These are phyloP conservation scores for Zelostemma sp. DNA, from an alignment of 1,140 invertebrate genomes.

Conservation along the genomic window DNA sequence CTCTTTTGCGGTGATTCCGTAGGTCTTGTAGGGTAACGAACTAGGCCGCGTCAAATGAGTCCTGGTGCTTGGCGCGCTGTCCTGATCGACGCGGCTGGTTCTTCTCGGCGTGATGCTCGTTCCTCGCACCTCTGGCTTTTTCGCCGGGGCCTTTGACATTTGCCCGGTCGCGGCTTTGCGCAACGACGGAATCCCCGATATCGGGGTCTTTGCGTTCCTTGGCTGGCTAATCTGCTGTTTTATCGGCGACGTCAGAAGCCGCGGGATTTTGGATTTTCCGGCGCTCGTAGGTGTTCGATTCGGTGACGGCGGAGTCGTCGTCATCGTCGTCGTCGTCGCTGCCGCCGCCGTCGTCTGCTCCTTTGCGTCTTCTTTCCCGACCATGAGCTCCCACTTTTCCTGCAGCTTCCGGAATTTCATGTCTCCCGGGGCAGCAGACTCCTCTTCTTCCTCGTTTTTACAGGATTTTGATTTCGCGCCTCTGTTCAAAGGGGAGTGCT, in stretches of 20 bases:
- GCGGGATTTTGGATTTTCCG: constrained; percentile 78
- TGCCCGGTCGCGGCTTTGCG: constrained; percentile 50
- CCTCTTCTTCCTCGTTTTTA: constrained; percentile 48
- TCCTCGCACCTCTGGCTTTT: constrained; percentile 47
- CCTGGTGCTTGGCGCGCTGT: constrained; percentile 59
- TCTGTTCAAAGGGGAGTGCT: constrained; percentile 69
- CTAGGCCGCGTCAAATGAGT: constrained; percentile 70
- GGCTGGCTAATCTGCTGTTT: constrained; percentile 66
- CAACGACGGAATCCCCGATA: constrained; percentile 59
- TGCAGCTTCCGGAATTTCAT: constrained; percentile 82
- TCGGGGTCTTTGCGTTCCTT: constrained; percentile 54
- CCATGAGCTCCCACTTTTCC: constrained; percentile 88
- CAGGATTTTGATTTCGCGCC: constrained; percentile 54
- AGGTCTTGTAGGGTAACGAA: constrained; percentile 76
- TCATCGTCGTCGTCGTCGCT: constrained; percentile 59
- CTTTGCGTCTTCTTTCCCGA: constrained; percentile 67
- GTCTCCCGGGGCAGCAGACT: constrained; percentile 63
- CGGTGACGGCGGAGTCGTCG: constrained; percentile 60
- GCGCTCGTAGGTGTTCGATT: constrained; percentile 60
- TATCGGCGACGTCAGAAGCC: constrained; percentile 76
- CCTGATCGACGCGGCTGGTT: constrained; percentile 74
- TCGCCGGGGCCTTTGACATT: constrained; percentile 31
- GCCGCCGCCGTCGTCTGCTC: constrained; percentile 47
- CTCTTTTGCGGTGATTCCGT: constrained; percentile 64
- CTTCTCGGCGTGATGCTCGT: constrained; percentile 58